Conservation (phyloP, 2,888 invertebrate genomes). For the Piscicola geometra region DNA sequence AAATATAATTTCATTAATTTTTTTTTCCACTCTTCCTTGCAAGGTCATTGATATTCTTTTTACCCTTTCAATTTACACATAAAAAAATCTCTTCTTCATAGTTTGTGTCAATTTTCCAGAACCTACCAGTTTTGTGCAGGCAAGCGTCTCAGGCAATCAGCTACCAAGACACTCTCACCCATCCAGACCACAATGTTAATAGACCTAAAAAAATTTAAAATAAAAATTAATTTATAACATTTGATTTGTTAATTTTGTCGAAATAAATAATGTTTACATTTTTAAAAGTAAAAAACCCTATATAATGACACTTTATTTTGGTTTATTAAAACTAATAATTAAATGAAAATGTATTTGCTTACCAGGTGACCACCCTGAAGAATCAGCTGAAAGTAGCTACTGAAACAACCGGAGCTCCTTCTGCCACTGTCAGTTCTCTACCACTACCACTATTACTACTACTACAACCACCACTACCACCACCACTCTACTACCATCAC, state of each 20-base stretch:
- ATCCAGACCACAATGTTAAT: constrained; percentile 29
- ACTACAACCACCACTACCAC: too few relatives aligned
- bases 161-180: constrained; percentile 32
- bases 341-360: too few relatives aligned
- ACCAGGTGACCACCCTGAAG: constrained; percentile 34
- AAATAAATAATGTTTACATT: too few relatives aligned
- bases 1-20: too few relatives aligned
- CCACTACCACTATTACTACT: too few relatives aligned
- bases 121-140: background rate
- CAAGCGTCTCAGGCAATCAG: constrained; percentile 27
- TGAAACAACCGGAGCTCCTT: constrained; percentile 26
- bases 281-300: too few relatives aligned
- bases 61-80: too few relatives aligned
- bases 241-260: too few relatives aligned
- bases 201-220: background rate
- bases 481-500: too few relatives aligned
- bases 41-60: background rate
- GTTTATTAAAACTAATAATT: too few relatives aligned
- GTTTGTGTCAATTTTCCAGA: too few relatives aligned
- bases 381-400: constrained; percentile 35
- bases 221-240: background rate
- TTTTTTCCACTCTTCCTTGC: background rate
- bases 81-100: background rate
- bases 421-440: constrained; percentile 35
- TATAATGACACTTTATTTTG: too few relatives aligned